Evolutionary conservation across 2,797 vertebrate genomes (phyloP).

Genomic region (Girardinus metallicus): DNA sequence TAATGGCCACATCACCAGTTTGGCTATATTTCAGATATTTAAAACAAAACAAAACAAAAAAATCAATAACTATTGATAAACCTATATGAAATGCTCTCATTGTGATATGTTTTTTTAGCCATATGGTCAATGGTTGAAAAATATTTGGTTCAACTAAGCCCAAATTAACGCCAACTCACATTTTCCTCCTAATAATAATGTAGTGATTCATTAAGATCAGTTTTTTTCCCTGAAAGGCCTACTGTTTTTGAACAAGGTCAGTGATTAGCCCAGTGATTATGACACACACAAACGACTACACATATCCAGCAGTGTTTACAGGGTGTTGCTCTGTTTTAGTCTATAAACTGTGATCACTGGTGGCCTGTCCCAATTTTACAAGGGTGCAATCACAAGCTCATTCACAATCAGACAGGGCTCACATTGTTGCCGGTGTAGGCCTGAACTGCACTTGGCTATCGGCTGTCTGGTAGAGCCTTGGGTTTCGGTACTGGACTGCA

Average conservation of each 20-base stretch:
- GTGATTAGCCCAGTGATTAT: neutral
- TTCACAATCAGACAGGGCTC: conserved; percentile 46
- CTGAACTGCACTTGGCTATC: conserved; percentile 36
- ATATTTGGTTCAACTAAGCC: neutral
- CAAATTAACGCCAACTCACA: neutral
- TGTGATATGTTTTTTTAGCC: no score
- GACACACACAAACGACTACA: neutral
- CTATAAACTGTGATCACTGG: conserved; percentile 29
- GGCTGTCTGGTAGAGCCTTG: conserved; percentile 29
- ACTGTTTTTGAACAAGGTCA: neutral
- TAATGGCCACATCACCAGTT: no score
- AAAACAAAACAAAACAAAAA: neutral
- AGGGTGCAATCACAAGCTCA: conserved; percentile 22
- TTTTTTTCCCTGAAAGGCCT: no score
- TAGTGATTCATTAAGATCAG: neutral
- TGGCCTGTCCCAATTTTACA: conserved; percentile 51
- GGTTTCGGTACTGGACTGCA: neutral
- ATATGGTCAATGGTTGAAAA: neutral
- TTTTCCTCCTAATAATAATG: neutral
- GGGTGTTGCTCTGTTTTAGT: conserved; percentile 28
- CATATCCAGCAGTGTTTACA: neutral
- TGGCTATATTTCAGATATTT: no score
- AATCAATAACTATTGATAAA: neutral
- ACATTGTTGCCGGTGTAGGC: conserved; percentile 53
- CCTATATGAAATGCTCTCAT: neutral